Evolutionary conservation across 2,888 invertebrate species (phyloP).

Genomic region (Oscheius onirici): DNA sequence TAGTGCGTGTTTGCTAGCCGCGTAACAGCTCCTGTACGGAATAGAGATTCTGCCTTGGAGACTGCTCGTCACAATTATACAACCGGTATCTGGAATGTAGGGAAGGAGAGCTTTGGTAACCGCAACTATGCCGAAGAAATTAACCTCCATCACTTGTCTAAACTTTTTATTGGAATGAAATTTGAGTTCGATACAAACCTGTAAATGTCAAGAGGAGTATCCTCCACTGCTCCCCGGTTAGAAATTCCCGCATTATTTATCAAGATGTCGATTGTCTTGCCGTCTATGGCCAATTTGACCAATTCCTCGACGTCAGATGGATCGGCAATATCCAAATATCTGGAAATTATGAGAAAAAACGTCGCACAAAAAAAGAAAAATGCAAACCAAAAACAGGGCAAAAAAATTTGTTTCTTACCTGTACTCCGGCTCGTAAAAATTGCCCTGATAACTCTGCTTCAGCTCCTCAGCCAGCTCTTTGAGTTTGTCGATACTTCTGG

Average conservation of each 20-base stretch:
- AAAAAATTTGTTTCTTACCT: conserved; percentile 37
- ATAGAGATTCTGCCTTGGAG: conserved; percentile 84
- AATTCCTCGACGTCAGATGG: conserved; percentile 53
- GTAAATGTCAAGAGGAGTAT: conserved; percentile 60
- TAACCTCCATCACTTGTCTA: conserved; percentile 81
- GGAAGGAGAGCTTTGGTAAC: conserved; percentile 84
- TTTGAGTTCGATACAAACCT: conserved; percentile 30
- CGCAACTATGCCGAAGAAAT: conserved; percentile 91
- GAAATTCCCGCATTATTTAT: conserved; percentile 69
- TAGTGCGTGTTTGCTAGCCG: conserved; percentile 70
- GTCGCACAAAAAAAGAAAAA: too few relatives aligned
- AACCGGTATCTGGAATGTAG: conserved; percentile 62
- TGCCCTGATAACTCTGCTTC: conserved; percentile 43
- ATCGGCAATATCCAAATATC: conserved; percentile 66
- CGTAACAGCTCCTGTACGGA: conserved; percentile 79
- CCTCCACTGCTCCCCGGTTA: conserved; percentile 53
- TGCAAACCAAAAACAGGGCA: not conserved
- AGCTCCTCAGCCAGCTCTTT: conserved; percentile 64
- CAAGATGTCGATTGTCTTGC: conserved; percentile 63
- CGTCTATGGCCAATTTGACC: conserved; percentile 48
- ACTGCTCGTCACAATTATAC: conserved; percentile 81
- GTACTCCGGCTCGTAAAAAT: conserved; percentile 61
- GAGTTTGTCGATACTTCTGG: conserved; percentile 65
- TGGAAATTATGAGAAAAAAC: too few relatives aligned
- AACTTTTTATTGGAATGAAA: conserved; percentile 1